phyloP scores from a whole-genome alignment of 1,140 invertebrate genomes.

The Drosophila miranda region DNA sequence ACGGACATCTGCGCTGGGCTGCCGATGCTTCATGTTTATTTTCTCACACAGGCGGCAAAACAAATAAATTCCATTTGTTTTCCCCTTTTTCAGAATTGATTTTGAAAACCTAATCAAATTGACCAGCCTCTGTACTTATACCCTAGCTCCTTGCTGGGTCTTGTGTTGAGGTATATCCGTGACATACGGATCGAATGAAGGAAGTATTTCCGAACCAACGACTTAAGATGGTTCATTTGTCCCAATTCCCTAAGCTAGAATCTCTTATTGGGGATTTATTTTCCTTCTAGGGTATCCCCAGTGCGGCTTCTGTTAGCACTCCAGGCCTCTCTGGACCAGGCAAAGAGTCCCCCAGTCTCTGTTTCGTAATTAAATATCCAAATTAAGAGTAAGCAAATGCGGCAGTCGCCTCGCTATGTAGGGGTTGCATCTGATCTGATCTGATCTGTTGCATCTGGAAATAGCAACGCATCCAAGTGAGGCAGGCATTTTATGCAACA shows the following conservation, averaged over 20 bases:
- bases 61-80: slow-evolving; percentile 51
- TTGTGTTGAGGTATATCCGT: slow-evolving; percentile 6
- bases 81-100: slow-evolving; percentile 58
- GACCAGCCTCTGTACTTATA: slow-evolving; percentile 32
- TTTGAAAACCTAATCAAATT: slow-evolving; percentile 79
- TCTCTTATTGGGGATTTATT: background rate
- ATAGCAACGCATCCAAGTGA: slow-evolving; percentile 67
- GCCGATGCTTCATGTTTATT: slow-evolving; percentile 59
- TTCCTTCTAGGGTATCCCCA: slow-evolving; percentile 11
- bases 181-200: background rate
- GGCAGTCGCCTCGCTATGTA: slow-evolving; percentile 52
- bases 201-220: too few relatives aligned
- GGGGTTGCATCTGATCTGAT: slow-evolving; percentile 58
- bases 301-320: background rate
- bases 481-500: slow-evolving; percentile 73
- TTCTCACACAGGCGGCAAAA: slow-evolving; percentile 72
- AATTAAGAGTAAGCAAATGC: slow-evolving; percentile 66
- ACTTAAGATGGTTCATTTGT: too few relatives aligned
- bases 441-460: slow-evolving; percentile 40
- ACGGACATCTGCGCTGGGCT: slow-evolving; percentile 19
- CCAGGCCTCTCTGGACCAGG: slow-evolving; percentile 15
- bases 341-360: slow-evolving; percentile 11
- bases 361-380: slow-evolving; percentile 63
- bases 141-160: slow-evolving; percentile 17
- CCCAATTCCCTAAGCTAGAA: too few relatives aligned